Evolutionary conservation across 2,113 vertebrate genomes (phyloP).

Genomic region (Siphamia tubifer): DNA sequence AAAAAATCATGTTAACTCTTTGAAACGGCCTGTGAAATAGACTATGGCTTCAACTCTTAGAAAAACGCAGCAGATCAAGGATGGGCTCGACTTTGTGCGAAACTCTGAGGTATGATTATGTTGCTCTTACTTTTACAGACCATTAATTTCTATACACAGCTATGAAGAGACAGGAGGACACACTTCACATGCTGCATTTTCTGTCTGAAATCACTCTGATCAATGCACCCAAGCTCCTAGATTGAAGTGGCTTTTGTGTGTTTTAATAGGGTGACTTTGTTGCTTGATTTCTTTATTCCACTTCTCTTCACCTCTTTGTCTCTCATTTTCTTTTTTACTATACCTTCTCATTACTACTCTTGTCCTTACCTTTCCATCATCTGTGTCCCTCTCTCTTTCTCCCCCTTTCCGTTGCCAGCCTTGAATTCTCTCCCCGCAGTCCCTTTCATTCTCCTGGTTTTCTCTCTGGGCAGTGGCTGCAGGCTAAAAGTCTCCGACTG

Average conservation of each 20-base stretch:
- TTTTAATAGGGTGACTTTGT: too few species aligned
- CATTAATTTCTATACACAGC: too few species aligned
- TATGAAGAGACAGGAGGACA: too few species aligned
- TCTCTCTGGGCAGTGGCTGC: slow-evolving; percentile 7
- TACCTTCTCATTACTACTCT: not conserved
- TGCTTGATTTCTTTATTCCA: too few species aligned
- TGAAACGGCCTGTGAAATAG: not conserved
- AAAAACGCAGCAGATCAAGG: not conserved
- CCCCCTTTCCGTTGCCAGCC: slow-evolving; percentile 2
- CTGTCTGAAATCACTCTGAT: too few species aligned
- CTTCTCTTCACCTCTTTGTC: not conserved
- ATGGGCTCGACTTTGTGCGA: not conserved
- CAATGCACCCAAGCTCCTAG: too few species aligned
- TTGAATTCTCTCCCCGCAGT: slow-evolving; percentile 15
- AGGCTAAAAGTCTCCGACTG: slow-evolving; percentile 60
- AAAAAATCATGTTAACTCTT: not conserved
- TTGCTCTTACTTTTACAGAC: not conserved
- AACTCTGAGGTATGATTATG: not conserved
- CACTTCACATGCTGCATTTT: too few species aligned
- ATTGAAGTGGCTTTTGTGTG: too few species aligned
- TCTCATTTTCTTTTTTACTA: not conserved
- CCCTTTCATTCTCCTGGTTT: not conserved
- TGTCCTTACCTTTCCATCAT: not conserved
- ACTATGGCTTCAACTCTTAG: not conserved
- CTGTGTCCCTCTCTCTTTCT: slow-evolving; percentile 9